Base-by-base conservation (phyloP, 2,888 invertebrate species). In the Melikaiella ostensackeni region DNA sequence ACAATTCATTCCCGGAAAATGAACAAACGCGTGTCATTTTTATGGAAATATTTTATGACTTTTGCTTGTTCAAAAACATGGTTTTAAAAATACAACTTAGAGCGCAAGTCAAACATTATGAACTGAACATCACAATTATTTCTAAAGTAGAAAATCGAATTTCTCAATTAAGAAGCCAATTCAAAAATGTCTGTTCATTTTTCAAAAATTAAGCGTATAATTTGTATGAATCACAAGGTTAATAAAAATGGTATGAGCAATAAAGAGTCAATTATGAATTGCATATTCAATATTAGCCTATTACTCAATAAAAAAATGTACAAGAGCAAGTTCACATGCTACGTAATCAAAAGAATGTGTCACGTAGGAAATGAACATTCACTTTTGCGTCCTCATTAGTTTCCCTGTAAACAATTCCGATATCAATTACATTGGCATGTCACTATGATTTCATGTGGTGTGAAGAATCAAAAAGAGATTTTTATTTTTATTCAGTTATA, bases 291-390 rank as follows among this genome's bases (percentile, higher is more conserved):
- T 38, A 35, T 42, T 24, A 27, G 19, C 8, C 50, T 50, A 50
- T 19, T 50, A 50, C 13, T 57, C n/a, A 70, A 46, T 70, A 50
- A n/a, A 30, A 70, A 21, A 70, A 70, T 50, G 50, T 70, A 70
- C 30, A 70, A 70, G 46, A 42, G 70, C 70, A 50, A 70, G 70
- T 70, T 70, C 46, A 46, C 70, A 70, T 42, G 19, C 24, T 66
- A 66, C 33, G 38, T 24, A 57, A 57, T 57, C 24, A 70, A 30
- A 42, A 27, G n/a, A 46, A 70, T 46, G 46, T 42, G 70, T 70
- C 70, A 46, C 42, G 66, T 66, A 66, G 70, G 70, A 70, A 70
- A 70, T 70, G 70, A 70, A n/a, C 46, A 70, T 70, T 70, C 70
- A 70, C 70, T 70, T 50, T 70, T 70, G 27, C 70, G 50, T 50